phyloP scores from a whole-genome alignment of 2,113 vertebrate genomes.

The Probosciger aterrimus region DNA sequence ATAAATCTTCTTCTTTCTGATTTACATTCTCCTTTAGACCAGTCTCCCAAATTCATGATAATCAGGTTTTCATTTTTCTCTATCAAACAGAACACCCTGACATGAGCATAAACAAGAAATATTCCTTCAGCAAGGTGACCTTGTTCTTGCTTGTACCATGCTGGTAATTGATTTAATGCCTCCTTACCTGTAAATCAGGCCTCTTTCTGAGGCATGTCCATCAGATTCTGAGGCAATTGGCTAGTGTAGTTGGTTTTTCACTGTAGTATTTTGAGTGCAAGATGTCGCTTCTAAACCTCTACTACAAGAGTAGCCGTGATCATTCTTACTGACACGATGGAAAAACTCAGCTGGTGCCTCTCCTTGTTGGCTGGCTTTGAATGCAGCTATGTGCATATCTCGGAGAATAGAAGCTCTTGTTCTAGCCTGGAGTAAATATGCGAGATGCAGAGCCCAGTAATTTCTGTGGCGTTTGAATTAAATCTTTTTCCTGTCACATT shows the following conservation, averaged over 20 bases:
- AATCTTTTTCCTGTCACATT: background rate
- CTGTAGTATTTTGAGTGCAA: background rate
- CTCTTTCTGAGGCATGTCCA: background rate
- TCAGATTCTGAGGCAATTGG: constrained; percentile 5
- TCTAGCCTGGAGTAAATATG: background rate
- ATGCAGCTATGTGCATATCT: background rate
- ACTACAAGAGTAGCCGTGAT: background rate
- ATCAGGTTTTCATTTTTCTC: constrained; percentile 58
- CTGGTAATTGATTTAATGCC: constrained; percentile 60
- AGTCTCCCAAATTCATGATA: constrained; percentile 56
- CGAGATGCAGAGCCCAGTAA: background rate
- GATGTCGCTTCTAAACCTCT: background rate
- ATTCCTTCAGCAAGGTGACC: constrained; percentile 66
- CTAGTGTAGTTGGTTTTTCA: background rate
- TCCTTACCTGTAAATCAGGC: background rate
- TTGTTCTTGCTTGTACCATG: background rate
- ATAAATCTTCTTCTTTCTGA: constrained; percentile 54
- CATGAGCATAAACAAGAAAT: constrained; percentile 40
- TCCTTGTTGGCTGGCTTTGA: background rate
- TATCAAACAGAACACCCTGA: constrained; percentile 30
- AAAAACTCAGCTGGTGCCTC: background rate
- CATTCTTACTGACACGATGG: background rate
- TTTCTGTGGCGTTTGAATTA: background rate
- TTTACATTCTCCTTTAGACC: constrained; percentile 50
- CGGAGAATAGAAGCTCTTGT: background rate